Evolutionary conservation across 2,113 vertebrate species (phyloP), one percentile per base, ranked within the genome.

Genomic region (Pitta sordida): DNA sequence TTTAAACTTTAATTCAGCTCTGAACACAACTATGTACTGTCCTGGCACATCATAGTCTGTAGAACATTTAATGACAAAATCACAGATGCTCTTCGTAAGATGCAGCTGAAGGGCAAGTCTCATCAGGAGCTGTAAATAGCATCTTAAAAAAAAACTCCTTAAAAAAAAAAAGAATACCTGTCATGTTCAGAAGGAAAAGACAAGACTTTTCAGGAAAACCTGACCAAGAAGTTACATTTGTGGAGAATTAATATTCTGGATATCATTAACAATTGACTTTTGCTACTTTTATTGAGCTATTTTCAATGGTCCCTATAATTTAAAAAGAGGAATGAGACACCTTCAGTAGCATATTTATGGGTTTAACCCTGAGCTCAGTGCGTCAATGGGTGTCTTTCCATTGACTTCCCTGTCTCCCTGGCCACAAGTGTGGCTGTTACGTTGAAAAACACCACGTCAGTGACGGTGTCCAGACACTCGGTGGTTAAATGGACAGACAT

Each of bases 41-140:
- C 86, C 81, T 93, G 76, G 44, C 62, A 93, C 67, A 82, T 60
- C 44, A 29, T 52, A 78, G 56, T 78, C 87, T 86, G 55, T 39
- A 83, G 88, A 91, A 79, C 44, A 48, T 60, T 88, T 94, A 78
- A 88, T 81, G 93, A 76, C 59, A 93, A 94, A 90, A 74, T 70
- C 90, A 67, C 93, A 93, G 94, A 88, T 89, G 87, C 36, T 91
- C 52, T 85, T 86, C 44, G 48, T 27, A 56, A 1, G 0, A 56
- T 49, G 41, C 71, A 63, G 44, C 46, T 93, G 93, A 94, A 96
- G 83, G 95, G 68, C 92, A 92, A 96, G 15, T 17, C 59, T 78
- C 80, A 84, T 39, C 52, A 70, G 64, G 30, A 87, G 82, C 82
- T 81, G 36, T 67, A 94, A 91, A 95, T 43, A 73, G 58, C 59